Evolutionary conservation across 2,888 invertebrate species (phyloP).

Genomic region (Pyrocoelia pectoralis): DNA sequence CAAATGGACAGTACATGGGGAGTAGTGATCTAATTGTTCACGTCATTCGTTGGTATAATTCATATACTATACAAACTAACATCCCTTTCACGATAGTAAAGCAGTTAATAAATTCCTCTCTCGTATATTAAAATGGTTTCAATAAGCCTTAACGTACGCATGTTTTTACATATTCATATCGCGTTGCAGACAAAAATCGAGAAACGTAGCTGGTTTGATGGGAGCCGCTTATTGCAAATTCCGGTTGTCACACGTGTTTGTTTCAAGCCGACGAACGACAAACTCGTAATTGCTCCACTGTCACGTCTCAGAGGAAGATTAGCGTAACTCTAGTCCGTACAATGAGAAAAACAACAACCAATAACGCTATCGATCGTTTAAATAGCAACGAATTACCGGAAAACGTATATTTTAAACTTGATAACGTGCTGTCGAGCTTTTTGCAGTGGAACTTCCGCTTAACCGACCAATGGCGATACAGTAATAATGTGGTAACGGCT

Average conservation of each 20-base stretch:
- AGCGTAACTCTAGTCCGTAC: conserved; percentile 40
- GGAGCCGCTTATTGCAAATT: conserved; percentile 54
- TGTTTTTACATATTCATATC: conserved; percentile 44
- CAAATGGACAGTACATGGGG: conserved; percentile 31
- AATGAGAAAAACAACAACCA: conserved; percentile 34
- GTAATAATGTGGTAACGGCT: conserved; percentile 48
- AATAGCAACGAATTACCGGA: conserved; percentile 35
- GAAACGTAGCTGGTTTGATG: conserved; percentile 34
- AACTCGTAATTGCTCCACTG: conserved; percentile 54
- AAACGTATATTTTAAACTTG: conserved; percentile 42
- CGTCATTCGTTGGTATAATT: conserved; percentile 44
- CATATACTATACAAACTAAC: conserved; percentile 40
- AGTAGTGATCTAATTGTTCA: conserved; percentile 42
- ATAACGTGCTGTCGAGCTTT: conserved; percentile 37
- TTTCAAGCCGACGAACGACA: conserved; percentile 50
- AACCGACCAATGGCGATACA: conserved; percentile 36
- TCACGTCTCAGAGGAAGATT: conserved; percentile 51
- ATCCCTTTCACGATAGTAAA: conserved; percentile 28
- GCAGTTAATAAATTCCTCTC: conserved; percentile 40
- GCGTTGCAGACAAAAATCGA: conserved; percentile 42
- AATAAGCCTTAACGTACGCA: conserved; percentile 39
- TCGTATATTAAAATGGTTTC: conserved; percentile 40
- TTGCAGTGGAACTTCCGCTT: conserved; percentile 29
- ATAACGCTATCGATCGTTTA: conserved; percentile 30
- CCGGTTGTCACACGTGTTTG: conserved; percentile 55